Evolutionary conservation across 2,888 invertebrate genomes (phyloP), one percentile per base, ranked within the genome.

Genomic region (Harmothoe impar): DNA sequence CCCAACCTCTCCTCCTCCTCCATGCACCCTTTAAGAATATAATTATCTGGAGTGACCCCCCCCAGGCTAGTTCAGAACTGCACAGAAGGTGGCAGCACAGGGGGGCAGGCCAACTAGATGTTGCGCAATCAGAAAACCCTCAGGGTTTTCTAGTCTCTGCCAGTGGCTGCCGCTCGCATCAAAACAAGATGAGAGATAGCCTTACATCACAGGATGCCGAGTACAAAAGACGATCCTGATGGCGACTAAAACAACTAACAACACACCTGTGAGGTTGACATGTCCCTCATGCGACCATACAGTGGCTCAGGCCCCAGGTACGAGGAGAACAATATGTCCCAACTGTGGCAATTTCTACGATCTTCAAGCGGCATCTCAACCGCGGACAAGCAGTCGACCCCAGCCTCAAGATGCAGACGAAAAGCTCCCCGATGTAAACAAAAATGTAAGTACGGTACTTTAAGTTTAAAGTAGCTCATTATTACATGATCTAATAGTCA

Each of bases 261-360:
- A 77, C 52, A 77, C 35, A 7, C 35, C 29, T 29, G 78, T 77
- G 23, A 33, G 52, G 29, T 56, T 91, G 43, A 91, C 91, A 52
- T 93, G 93, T 91, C 94, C 94, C 33, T 94, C 94, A 20, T 95
- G 95, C 92, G 93, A 94, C 72, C 93, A 94, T 90, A 94, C 94
- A 23, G 94, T 95, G 0, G 91, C 92, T 10, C 95, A 95, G 89
- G 93, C 94, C 12, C 92, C 93, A n/a, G 95, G 95, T 7, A 94
- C 94, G 25, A 93, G 93, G 85, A 92, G 95, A 91, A 95, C 95
- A 35, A 95, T 95, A 89, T 95, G 95, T 91, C 95, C 95, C 23
- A 95, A 95, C 91, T 95, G 95, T 93, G 95, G 95, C 20, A 94
- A 95, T 91, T 95, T 95, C 92, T 95, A 95, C 93, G 94, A 89